These are phyloP conservation scores for Cheilosia grossa DNA, from an alignment of 2,888 invertebrate species.

Conservation along the genomic window DNA sequence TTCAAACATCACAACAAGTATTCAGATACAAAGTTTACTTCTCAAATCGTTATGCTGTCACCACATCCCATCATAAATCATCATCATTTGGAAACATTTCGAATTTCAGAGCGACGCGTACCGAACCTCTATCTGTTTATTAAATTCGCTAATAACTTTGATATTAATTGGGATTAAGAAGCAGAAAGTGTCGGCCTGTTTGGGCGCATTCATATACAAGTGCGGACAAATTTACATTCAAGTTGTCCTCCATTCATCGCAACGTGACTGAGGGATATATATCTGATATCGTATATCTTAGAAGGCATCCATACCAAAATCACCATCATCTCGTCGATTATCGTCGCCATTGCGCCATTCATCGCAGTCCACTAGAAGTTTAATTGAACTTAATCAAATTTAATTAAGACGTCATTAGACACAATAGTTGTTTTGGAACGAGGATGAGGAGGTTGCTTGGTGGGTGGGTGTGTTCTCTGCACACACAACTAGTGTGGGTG, in stretches of 20 bases:
- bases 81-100: conserved; percentile 29
- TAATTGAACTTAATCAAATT: conserved; percentile 75
- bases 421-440: background rate
- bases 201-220: background rate
- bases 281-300: conserved; percentile 7
- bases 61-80: conserved; percentile 56
- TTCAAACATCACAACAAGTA: background rate
- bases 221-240: conserved; percentile 48
- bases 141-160: conserved; percentile 43
- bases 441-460: background rate
- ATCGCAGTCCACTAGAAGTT: conserved; percentile 63
- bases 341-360: conserved; percentile 43
- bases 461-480: background rate
- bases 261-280: background rate
- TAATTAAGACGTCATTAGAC: conserved; percentile 70
- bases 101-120: conserved; percentile 1
- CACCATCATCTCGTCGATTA: conserved; percentile 41
- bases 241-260: conserved; percentile 24
- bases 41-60: conserved; percentile 23
- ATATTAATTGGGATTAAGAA: conserved; percentile 60
- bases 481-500: conserved; percentile 16
- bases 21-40: conserved; percentile 7
- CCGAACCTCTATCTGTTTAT: background rate
- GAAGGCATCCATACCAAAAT: conserved; percentile 23
- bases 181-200: conserved; percentile 15